Evolutionary conservation across 2,888 invertebrate species (phyloP).

Genomic region (Agrotis exclamationis): DNA sequence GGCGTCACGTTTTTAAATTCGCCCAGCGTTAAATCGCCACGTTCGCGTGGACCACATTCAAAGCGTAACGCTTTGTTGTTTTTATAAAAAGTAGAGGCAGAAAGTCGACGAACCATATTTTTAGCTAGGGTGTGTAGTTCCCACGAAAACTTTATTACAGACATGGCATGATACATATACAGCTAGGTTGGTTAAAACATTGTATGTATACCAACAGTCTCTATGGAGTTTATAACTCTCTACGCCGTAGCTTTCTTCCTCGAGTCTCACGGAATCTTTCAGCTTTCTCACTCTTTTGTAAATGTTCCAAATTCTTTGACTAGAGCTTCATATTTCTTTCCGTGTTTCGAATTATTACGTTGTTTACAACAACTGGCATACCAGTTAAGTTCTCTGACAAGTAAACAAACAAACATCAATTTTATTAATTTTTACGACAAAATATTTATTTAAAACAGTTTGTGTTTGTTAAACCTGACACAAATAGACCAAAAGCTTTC

Average conservation of each 20-base stretch:
- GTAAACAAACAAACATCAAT: slow-evolving; percentile 4
- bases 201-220: slow-evolving; percentile 40
- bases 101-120: slow-evolving; percentile 62
- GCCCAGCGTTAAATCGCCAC: slow-evolving; percentile 61
- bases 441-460: neutral
- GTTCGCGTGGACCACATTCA: slow-evolving; percentile 60
- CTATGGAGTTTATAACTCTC: slow-evolving; percentile 40
- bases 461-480: neutral
- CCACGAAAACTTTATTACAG: slow-evolving; percentile 66
- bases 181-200: slow-evolving; percentile 58
- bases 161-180: slow-evolving; percentile 61
- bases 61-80: slow-evolving; percentile 64
- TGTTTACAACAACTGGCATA: slow-evolving; percentile 31
- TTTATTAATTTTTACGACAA: neutral
- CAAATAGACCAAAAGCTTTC: slow-evolving; percentile 11
- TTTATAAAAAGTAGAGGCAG: slow-evolving; percentile 62
- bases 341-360: slow-evolving; percentile 45
- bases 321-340: slow-evolving; percentile 46
- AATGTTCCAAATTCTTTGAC: slow-evolving; percentile 45
- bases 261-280: slow-evolving; percentile 41
- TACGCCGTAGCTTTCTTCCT: slow-evolving; percentile 50
- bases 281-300: slow-evolving; percentile 52
- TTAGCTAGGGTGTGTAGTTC: slow-evolving; percentile 56
- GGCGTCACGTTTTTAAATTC: slow-evolving; percentile 59
- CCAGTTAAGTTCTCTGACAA: slow-evolving; percentile 11